Conservation (phyloP, 2,113 vertebrate genomes). For the Apistogramma diplotaenia region DNA sequence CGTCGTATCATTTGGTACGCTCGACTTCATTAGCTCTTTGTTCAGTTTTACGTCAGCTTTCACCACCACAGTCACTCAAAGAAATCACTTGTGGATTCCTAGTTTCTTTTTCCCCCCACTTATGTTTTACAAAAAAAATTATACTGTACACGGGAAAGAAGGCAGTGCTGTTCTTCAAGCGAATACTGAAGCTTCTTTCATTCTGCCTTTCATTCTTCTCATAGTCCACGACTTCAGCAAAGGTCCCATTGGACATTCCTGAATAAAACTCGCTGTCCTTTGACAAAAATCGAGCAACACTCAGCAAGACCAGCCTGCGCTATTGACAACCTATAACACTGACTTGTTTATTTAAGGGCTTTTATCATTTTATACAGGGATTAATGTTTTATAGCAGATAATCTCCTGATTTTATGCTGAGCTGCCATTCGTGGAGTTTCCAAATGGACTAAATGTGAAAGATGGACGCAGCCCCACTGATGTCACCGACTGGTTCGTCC, state of each 20-base stretch:
- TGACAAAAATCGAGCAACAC: neutral
- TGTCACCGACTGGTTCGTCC: neutral
- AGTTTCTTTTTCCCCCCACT: slow-evolving; percentile 8
- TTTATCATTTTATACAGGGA: neutral
- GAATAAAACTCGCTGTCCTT: neutral
- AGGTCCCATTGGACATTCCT: neutral
- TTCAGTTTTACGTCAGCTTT: slow-evolving; percentile 15
- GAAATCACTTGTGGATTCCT: slow-evolving; percentile 6
- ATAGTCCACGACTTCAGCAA: neutral
- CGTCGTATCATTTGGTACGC: slow-evolving; percentile 1
- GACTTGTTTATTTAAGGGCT: neutral
- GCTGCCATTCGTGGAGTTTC: neutral
- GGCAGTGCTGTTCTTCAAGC: neutral
- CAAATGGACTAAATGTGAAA: neutral
- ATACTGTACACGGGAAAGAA: neutral
- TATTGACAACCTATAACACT: too few relatives aligned
- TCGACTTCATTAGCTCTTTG: slow-evolving; percentile 47
- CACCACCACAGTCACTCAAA: neutral
- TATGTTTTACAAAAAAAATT: slow-evolving; percentile 3
- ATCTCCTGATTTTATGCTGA: neutral
- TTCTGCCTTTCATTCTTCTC: neutral
- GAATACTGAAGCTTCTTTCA: neutral
- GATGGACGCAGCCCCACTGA: neutral
- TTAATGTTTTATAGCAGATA: neutral
- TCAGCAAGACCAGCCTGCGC: neutral